These are phyloP conservation scores for Mastacembelus armatus DNA, from an alignment of 2,797 vertebrate genomes.

Conservation along the genomic window DNA sequence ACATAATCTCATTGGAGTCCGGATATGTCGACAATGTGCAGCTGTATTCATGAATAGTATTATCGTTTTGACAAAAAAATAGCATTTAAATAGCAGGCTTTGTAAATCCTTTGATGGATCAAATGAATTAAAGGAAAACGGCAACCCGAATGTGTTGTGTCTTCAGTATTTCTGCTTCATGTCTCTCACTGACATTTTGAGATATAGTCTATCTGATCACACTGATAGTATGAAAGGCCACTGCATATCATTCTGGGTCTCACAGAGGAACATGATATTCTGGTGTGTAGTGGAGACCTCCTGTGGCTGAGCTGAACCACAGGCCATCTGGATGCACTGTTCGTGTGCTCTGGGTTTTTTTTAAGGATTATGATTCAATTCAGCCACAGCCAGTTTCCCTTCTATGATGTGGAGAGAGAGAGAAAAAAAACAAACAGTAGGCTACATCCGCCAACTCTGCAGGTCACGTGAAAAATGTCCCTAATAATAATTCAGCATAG, in stretches of 20 bases:
- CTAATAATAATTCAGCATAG: conserved; percentile 21
- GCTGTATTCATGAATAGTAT: conserved; percentile 80
- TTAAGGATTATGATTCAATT: conserved; percentile 32
- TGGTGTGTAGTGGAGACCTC: conserved; percentile 69
- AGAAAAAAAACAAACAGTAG: background rate
- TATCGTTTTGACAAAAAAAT: conserved; percentile 59
- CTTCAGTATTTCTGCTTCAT: conserved; percentile 40
- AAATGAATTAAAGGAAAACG: conserved; percentile 80
- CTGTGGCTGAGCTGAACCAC: conserved; percentile 69
- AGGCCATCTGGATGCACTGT: conserved; percentile 57
- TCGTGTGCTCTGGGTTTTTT: conserved; percentile 5
- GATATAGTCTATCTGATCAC: conserved; percentile 23
- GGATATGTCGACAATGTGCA: conserved; percentile 75
- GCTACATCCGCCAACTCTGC: background rate
- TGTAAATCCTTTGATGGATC: conserved; percentile 80
- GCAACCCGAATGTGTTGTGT: conserved; percentile 65
- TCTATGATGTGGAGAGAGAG: conserved; percentile 4
- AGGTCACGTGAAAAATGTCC: conserved; percentile 25
- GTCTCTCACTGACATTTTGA: conserved; percentile 23
- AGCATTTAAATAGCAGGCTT: conserved; percentile 83
- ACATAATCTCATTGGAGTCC: conserved; percentile 70
- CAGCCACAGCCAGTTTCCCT: conserved; percentile 16
- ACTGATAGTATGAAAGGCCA: conserved; percentile 19
- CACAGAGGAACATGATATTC: conserved; percentile 36
- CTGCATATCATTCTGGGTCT: conserved; percentile 18